phyloP scores from a whole-genome alignment of 1,140 invertebrate genomes.

The Phymastichus coffea region DNA sequence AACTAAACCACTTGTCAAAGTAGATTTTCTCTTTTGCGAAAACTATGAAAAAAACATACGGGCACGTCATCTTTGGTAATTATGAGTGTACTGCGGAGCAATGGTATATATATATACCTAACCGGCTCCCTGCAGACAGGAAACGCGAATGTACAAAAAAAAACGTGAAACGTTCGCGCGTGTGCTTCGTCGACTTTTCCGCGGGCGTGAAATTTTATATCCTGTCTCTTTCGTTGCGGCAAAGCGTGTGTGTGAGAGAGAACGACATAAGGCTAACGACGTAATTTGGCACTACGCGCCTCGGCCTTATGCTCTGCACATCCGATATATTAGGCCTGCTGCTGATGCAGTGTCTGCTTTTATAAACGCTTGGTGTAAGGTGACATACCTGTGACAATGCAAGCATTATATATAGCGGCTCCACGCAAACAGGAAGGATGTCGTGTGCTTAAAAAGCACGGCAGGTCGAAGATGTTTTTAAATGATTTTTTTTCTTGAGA shows the following conservation, averaged over 20 bases:
- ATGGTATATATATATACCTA: not conserved
- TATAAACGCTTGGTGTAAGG: too few relatives aligned
- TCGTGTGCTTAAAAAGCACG: too few relatives aligned
- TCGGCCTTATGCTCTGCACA: constrained; percentile 2
- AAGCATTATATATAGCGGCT: too few relatives aligned
- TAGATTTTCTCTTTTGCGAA: too few relatives aligned
- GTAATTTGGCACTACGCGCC: constrained; percentile 17
- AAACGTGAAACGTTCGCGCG: too few relatives aligned
- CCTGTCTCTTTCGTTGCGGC: not conserved
- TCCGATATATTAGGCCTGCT: not conserved
- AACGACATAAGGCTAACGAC: constrained; percentile 14
- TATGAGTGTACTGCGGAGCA: not conserved
- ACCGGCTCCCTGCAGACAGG: not conserved
- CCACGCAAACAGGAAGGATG: too few relatives aligned
- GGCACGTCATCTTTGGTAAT: not conserved
- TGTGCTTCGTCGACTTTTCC: constrained; percentile 1
- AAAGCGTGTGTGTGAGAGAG: not conserved
- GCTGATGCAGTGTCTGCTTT: too few relatives aligned
- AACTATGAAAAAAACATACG: too few relatives aligned
- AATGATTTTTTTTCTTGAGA: too few relatives aligned
- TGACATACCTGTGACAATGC: too few relatives aligned
- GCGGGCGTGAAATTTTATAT: constrained; percentile 9
- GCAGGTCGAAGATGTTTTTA: too few relatives aligned
- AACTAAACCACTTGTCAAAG: not conserved
- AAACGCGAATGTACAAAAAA: too few relatives aligned